Evolutionary conservation across 2,113 vertebrate genomes (phyloP).

Genomic region (Tringa solitaria): DNA sequence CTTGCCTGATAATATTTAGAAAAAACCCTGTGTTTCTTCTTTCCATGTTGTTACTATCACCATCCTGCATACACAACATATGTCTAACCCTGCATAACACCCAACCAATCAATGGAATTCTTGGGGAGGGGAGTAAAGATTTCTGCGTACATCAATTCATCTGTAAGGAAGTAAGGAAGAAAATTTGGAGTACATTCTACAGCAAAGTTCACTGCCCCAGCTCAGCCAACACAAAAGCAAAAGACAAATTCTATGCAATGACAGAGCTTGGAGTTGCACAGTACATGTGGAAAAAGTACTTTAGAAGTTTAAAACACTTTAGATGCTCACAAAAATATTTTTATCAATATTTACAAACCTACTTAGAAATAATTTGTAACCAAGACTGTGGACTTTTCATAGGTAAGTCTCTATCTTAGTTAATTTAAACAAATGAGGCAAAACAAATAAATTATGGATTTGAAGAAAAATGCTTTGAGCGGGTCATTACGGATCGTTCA

Average conservation of each 20-base stretch:
- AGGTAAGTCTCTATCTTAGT: not conserved
- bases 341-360: not conserved
- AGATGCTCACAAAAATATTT: not conserved
- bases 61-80: accelerated
- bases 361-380: not conserved
- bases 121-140: accelerated
- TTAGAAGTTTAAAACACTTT: not conserved
- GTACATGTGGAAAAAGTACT: not conserved
- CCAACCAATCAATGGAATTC: not conserved
- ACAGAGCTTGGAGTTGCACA: not conserved
- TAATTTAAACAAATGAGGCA: not conserved
- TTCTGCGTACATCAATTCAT: not conserved
- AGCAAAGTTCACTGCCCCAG: not conserved
- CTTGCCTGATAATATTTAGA: not conserved
- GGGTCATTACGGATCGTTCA: not conserved
- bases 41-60: not conserved
- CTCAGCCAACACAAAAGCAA: not conserved
- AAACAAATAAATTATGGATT: not conserved
- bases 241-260: not conserved
- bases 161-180: not conserved
- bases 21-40: not conserved
- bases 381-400: not conserved
- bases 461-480: not conserved
- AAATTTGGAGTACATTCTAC: not conserved
- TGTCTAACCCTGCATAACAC: not conserved